Evolutionary conservation across 2,888 invertebrate species (phyloP).

Genomic region (Ormyrus nitidulus): DNA sequence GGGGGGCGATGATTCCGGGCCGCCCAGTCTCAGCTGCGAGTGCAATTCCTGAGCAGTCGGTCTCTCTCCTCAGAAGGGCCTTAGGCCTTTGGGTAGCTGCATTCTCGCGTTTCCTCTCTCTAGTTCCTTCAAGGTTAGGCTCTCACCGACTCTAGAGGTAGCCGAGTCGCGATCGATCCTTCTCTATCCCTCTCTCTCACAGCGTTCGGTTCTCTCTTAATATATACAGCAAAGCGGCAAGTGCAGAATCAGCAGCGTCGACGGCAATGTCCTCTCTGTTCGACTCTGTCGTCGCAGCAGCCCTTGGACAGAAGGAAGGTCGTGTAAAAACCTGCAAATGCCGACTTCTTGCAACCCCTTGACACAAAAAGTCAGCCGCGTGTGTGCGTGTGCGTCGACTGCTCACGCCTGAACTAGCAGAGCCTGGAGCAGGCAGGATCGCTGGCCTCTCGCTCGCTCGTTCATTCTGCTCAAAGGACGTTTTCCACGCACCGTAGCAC

Average conservation of each 20-base stretch:
- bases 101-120: slow-evolving; percentile 24
- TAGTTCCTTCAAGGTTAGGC: slow-evolving; percentile 50
- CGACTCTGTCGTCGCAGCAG: no score
- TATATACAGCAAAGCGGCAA: not conserved
- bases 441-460: not conserved
- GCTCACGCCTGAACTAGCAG: no score
- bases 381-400: no score
- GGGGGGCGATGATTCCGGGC: no score
- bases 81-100: slow-evolving; percentile 36
- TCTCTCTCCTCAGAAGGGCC: slow-evolving; percentile 35
- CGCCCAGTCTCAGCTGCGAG: no score
- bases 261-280: not conserved
- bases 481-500: no score
- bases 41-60: not conserved
- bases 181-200: slow-evolving; percentile 3
- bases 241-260: not conserved
- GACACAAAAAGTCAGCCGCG: not conserved
- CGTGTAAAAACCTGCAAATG: slow-evolving; percentile 13
- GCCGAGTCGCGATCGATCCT: slow-evolving; percentile 44
- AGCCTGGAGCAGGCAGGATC: no score
- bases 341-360: slow-evolving; percentile 29
- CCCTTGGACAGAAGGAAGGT: no score
- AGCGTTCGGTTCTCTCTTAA: not conserved
- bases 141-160: not conserved
- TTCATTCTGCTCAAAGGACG: not conserved